Base-by-base conservation (phyloP, 2,888 invertebrate genomes). In the Ophion ventricosus region DNA sequence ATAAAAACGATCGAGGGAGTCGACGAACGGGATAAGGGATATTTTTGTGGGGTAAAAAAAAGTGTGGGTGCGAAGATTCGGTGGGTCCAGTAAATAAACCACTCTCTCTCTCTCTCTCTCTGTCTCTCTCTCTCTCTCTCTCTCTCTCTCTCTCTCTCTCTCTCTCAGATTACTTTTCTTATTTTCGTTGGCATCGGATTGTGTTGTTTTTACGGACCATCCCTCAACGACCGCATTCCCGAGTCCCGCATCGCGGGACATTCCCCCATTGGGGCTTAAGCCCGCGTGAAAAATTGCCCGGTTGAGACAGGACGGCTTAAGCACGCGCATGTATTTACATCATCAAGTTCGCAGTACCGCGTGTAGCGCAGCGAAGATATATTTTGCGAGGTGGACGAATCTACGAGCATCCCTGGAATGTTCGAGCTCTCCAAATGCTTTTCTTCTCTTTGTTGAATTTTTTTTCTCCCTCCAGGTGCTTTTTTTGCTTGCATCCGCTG, bases 351-450 rank as follows among this genome's bases (percentile, higher is more conserved):
- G 69, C 69, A 69, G 49, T 69, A 69, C 69, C 63, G 43, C 54
- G 70, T 69, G 82, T 78, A 74, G 74, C 74, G 84, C 81, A 59
- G 78, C 75, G 54, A 43, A 84, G 66, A 84, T 74, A 84, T 74
- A 82, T 84, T 84, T 84, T 80, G 80, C 80, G 83, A 84, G 88
- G 88, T 88, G 86, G 87, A 87, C 86, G 87, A 87, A 87, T 86
- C 87, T 85, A 85, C 84, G 83, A 80, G 84, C 86, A 74, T 86
- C 81, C 84, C 77, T 84, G 87, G 87, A 88, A 88, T 88, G 87
- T 78, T 67, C 80, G 43, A 72, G 73, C 72, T 70, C 84, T 84
- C 73, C 85, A 83, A 72, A 75, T 40, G 80, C 67, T 56, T 54
- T 72, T 56, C 40, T 76, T 64, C 43, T 82, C 59, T 70, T 57